A percentile compares a stretch with the other conserved stretches of the same genome.
Conservation (phyloP, 92 coral and sea anemone genomes). For the Epizoanthus illoricatus region DNA sequence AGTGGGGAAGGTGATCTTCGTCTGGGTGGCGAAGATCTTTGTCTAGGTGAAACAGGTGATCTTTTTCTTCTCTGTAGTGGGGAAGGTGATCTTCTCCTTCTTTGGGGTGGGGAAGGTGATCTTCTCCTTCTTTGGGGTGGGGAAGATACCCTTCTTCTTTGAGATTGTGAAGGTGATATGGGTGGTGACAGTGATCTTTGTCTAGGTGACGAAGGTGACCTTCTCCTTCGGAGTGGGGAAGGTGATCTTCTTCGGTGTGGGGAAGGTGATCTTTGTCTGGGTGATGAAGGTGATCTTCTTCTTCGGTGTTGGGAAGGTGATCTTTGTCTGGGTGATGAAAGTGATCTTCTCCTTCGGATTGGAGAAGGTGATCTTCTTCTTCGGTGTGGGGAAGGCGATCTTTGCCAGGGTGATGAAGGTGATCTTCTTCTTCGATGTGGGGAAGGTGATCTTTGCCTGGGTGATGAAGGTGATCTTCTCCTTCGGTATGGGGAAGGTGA, state of each 20-base stretch:
- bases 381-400: conserved; percentile 3
- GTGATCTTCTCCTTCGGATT: too few species aligned
- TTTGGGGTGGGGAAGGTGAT: not conserved
- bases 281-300: conserved; percentile 12
- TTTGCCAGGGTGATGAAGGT: not conserved
- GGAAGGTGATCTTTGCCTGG: not conserved
- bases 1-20: conserved; percentile 4
- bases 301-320: not conserved
- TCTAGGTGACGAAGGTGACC: not conserved
- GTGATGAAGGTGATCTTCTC: conserved; percentile 15
- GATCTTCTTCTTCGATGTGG: not conserved
- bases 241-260: conserved; percentile 8
- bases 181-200: conserved; percentile 8
- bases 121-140: conserved; percentile 1
- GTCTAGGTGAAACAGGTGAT: conserved; percentile 11
- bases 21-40: not conserved
- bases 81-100: not conserved
- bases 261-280: not conserved
- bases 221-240: not conserved
- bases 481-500: not conserved
- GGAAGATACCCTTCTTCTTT: not conserved
- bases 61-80: not conserved
- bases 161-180: not conserved
- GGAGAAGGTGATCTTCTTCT: not conserved
- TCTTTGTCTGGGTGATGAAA: not conserved